Evolutionary conservation across 1,140 invertebrate species (phyloP), one percentile per base, ranked within the genome.

Genomic region (Geopemphigus sp.): DNA sequence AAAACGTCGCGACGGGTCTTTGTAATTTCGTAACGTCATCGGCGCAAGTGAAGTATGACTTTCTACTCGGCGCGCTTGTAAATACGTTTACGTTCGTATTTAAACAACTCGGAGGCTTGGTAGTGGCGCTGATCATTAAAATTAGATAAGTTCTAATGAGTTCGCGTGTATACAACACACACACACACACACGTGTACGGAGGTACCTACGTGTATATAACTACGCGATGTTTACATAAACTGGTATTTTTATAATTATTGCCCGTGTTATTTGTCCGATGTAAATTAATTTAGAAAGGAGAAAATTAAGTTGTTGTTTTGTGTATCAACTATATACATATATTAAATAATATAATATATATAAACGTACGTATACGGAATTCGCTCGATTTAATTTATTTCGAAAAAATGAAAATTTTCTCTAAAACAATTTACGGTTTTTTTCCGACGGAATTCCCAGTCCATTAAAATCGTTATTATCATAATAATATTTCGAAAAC

Each of bases 251-350:
- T 11, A 19, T 68, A 26, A 68, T 47, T 68, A 68, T 19, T 15
- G 10, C 8, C 1, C 6, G 26, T 68, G 66, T 50, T 68, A 50
- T 24, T 50, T 68, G 22, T 24, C 8, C 24, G 22, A 24, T 68
- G 39, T 50, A 68, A 68, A 68, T 68, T 68, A 50, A 68, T 50
- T 56, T 73, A 73, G 50, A 73, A 73, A 73, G n/a, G 70, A 53
- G 47, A 73, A 32, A 54, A 73, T 14, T 56, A 32, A 22, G 12
- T 29, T 32, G 26, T 54, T 39, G 8, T 39, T 39, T 39, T 8
- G 32, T 8, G 8, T 39, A 39, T 8, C 8, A 39, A 39, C 3
- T 8, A n/a, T n/a, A n/a, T n/a, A n/a, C n/a, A n/a, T n/a, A n/a
- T n/a, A n/a, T n/a, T n/a, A n/a, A n/a, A n/a, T n/a, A n/a, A n/a